Evolutionary conservation across 2,797 vertebrate genomes (phyloP).

Genomic region (Acanthurus lineatus): DNA sequence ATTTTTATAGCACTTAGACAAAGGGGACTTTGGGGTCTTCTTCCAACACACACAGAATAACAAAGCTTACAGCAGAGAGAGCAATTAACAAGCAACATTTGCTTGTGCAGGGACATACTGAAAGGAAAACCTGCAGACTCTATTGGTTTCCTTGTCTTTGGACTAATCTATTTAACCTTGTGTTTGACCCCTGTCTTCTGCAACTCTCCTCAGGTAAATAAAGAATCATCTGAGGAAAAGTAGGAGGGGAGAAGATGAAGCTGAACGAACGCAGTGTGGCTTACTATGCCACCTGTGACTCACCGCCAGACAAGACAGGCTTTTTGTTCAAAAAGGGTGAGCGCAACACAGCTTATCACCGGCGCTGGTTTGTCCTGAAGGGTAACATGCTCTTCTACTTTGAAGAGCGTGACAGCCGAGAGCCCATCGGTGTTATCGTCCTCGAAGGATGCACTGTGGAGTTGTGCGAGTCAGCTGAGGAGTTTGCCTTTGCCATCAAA

Average conservation of each 20-base stretch:
- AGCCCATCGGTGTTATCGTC: constrained; percentile 94
- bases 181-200: constrained; percentile 19
- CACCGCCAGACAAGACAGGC: constrained; percentile 93
- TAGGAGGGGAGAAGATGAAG: constrained; percentile 88
- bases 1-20: neutral
- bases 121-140: constrained; percentile 7
- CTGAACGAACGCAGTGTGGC: constrained; percentile 96
- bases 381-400: constrained; percentile 99
- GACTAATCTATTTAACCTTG: neutral
- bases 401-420: constrained; percentile 91
- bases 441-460: constrained; percentile 98
- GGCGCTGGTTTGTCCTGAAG: constrained; percentile 97
- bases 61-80: constrained; percentile 11
- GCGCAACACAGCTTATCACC: constrained; percentile 92
- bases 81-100: neutral
- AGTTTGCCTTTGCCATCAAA: constrained; percentile 93
- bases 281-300: constrained; percentile 94
- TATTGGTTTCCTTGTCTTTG: neutral
- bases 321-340: constrained; percentile 95
- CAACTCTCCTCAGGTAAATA: constrained; percentile 53
- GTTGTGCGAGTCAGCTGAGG: constrained; percentile 91
- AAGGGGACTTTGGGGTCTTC: neutral
- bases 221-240: constrained; percentile 30
- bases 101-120: neutral
- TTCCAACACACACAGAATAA: constrained; percentile 4